Conservation (phyloP, 2,888 invertebrate genomes). For the Drosophila engyochracea region DNA sequence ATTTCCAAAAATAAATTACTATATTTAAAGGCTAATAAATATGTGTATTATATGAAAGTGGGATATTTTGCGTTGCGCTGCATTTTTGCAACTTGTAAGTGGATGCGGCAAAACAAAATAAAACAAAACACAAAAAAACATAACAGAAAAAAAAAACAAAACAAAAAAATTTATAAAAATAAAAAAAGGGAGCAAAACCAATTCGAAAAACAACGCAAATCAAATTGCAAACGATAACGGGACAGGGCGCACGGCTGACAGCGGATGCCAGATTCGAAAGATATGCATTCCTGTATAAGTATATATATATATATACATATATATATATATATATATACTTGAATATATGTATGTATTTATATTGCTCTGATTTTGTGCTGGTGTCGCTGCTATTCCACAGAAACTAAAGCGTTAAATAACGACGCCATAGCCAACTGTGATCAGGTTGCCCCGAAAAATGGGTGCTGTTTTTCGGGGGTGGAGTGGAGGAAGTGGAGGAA, state of each 20-base stretch:
- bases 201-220: conserved; percentile 57
- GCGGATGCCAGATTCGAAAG: conserved; percentile 51
- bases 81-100: conserved; percentile 67
- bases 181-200: conserved; percentile 9
- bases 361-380: conserved; percentile 29
- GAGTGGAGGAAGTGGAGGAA: neutral
- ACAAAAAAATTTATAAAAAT: neutral
- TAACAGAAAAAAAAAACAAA: neutral
- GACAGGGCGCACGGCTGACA: conserved; percentile 26
- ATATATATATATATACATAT: conserved; percentile 3
- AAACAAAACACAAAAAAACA: conserved; percentile 3
- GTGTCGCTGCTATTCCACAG: conserved; percentile 40
- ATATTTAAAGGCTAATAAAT: conserved; percentile 54
- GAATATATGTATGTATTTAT: conserved; percentile 9
- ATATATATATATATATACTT: neutral
- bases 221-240: conserved; percentile 60
- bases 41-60: conserved; percentile 18
- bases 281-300: conserved; percentile 33
- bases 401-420: conserved; percentile 41
- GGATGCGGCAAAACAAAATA: conserved; percentile 52
- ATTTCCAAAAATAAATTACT: conserved; percentile 54
- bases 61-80: conserved; percentile 62
- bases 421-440: conserved; percentile 42
- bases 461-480: neutral
- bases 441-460: conserved; percentile 37